Evolutionary conservation across 2,113 vertebrate species (phyloP).

Genomic region (Megaceryle torquata): DNA sequence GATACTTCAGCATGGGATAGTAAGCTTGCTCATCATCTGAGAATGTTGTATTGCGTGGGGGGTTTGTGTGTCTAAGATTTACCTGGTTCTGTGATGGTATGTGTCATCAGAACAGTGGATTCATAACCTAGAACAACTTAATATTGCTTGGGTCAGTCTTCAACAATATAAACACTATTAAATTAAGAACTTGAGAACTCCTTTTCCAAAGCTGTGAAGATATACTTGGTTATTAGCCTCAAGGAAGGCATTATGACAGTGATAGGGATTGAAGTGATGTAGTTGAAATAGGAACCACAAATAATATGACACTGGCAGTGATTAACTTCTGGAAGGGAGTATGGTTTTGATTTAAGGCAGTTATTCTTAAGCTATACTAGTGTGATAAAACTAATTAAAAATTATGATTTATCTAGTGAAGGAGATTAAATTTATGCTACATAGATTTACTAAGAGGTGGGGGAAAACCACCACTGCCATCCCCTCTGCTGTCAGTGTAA

Average conservation of each 20-base stretch:
- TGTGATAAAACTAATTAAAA: neutral
- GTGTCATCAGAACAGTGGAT: neutral
- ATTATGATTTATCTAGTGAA: neutral
- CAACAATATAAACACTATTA: neutral
- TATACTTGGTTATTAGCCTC: neutral
- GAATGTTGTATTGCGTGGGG: neutral
- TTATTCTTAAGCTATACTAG: neutral
- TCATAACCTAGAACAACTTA: neutral
- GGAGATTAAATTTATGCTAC: neutral
- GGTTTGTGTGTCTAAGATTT: neutral
- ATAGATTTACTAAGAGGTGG: neutral
- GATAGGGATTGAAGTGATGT: neutral
- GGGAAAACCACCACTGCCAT: neutral
- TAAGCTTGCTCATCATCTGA: neutral
- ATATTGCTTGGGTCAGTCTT: neutral
- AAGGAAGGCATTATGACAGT: neutral
- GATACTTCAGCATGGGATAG: neutral
- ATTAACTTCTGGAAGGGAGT: neutral
- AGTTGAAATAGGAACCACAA: neutral
- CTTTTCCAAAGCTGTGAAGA: neutral
- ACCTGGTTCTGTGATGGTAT: neutral
- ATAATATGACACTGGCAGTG: neutral
- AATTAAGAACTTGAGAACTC: neutral
- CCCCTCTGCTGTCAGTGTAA: fast-evolving
- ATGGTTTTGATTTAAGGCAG: neutral